These are phyloP conservation scores for Coenobita brevimanus DNA, from an alignment of 1,140 invertebrate species.

Conservation along the genomic window DNA sequence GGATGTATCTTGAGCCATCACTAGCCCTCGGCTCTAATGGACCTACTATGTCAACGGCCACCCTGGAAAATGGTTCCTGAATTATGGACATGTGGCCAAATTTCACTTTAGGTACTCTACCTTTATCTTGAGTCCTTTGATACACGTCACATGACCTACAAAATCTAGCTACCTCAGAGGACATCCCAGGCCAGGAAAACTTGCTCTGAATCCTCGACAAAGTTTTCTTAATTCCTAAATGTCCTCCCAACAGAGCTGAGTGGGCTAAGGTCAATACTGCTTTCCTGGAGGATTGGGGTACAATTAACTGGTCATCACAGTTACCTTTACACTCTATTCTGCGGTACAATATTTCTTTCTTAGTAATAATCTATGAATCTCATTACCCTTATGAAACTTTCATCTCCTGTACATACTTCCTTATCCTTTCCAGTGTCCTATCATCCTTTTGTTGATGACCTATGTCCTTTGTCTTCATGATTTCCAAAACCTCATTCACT, in stretches of 20 bases:
- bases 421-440: no score
- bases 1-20: background rate
- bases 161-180: background rate
- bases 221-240: background rate
- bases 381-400: no score
- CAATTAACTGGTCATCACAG: background rate
- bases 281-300: background rate
- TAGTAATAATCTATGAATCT: no score
- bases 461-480: no score
- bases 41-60: conserved; percentile 1
- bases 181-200: background rate
- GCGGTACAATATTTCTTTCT: no score
- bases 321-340: background rate
- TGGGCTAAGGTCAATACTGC: background rate
- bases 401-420: no score
- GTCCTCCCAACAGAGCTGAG: background rate
- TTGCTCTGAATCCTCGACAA: background rate
- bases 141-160: background rate
- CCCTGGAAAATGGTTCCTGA: background rate
- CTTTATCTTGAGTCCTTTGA: background rate
- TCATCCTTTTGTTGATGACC: no score
- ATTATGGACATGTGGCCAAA: background rate
- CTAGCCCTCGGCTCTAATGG: background rate
- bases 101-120: background rate
- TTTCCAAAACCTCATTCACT: no score